A percentile compares a stretch with the other conserved stretches of the same genome.
Conservation (phyloP, 2,797 vertebrate species). For the Podargus strigoides region DNA sequence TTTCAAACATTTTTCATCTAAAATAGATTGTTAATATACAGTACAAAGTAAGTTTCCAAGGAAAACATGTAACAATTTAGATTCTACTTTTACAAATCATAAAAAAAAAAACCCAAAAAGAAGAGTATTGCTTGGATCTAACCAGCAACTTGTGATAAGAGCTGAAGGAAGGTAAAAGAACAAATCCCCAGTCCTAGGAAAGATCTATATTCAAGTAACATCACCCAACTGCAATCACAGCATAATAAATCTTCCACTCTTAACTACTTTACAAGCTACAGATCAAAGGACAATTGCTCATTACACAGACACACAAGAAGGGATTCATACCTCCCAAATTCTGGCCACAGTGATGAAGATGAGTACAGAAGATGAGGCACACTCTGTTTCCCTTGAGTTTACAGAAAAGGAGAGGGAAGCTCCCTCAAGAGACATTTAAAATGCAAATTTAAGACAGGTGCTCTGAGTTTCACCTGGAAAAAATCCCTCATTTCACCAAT, state of each 20-base stretch:
- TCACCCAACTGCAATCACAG: background rate
- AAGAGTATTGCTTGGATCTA: background rate
- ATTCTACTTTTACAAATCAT: background rate
- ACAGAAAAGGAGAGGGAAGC: accelerated
- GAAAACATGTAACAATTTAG: background rate
- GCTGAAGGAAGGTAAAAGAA: background rate
- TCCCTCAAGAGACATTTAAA: accelerated
- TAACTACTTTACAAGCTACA: background rate
- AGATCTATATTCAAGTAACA: background rate
- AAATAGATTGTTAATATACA: background rate
- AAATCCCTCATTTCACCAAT: background rate
- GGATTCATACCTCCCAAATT: background rate
- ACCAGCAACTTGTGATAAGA: background rate
- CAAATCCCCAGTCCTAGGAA: background rate
- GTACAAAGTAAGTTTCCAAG: background rate
- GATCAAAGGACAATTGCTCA: background rate
- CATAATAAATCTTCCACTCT: background rate
- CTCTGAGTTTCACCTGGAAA: background rate
- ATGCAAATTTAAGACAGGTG: background rate
- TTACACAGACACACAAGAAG: background rate
- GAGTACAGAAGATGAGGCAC: accelerated
- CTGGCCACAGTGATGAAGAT: accelerated
- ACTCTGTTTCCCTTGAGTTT: accelerated
- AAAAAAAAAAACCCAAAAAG: background rate
- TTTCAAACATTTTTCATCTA: background rate